phyloP scores from a whole-genome alignment of 2,888 invertebrate species.

The Osmoderma eremita region DNA sequence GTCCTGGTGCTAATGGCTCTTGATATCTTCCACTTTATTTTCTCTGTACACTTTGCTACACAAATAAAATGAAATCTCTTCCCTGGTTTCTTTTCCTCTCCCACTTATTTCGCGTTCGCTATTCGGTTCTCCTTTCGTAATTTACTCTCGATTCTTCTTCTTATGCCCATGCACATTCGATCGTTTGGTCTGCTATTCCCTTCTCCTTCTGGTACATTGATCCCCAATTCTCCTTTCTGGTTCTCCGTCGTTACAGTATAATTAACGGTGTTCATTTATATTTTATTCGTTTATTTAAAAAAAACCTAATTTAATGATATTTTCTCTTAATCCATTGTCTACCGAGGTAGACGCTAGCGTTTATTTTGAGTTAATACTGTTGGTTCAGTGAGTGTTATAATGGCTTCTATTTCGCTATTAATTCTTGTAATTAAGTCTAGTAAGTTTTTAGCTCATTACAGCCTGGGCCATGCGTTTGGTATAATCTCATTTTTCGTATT shows the following conservation, averaged over 20 bases:
- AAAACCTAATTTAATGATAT: slow-evolving; percentile 39
- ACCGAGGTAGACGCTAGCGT: not conserved
- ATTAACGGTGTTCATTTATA: slow-evolving; percentile 45
- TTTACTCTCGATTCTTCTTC: slow-evolving; percentile 21
- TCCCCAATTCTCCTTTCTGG: too few relatives aligned
- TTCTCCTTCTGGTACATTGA: not conserved
- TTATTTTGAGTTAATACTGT: not conserved
- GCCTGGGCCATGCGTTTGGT: not conserved
- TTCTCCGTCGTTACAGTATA: slow-evolving; percentile 41
- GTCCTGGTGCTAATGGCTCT: slow-evolving; percentile 61
- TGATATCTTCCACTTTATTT: slow-evolving; percentile 58
- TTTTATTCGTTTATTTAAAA: slow-evolving; percentile 26
- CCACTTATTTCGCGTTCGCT: slow-evolving; percentile 5
- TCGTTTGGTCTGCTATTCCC: not conserved
- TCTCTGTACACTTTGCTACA: slow-evolving; percentile 46
- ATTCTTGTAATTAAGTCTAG: slow-evolving; percentile 28
- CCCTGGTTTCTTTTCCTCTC: slow-evolving; percentile 13
- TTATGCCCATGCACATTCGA: not conserved
- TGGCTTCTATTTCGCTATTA: slow-evolving; percentile 22
- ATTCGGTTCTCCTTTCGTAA: slow-evolving; percentile 23
- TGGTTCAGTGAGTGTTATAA: slow-evolving; percentile 13
- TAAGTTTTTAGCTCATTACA: slow-evolving; percentile 26
- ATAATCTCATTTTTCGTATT: too few relatives aligned
- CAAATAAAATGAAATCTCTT: slow-evolving; percentile 33
- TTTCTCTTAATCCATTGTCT: slow-evolving; percentile 26